These are phyloP conservation scores for Phlogophora meticulosa DNA, from an alignment of 2,888 invertebrate species.

Conservation along the genomic window DNA sequence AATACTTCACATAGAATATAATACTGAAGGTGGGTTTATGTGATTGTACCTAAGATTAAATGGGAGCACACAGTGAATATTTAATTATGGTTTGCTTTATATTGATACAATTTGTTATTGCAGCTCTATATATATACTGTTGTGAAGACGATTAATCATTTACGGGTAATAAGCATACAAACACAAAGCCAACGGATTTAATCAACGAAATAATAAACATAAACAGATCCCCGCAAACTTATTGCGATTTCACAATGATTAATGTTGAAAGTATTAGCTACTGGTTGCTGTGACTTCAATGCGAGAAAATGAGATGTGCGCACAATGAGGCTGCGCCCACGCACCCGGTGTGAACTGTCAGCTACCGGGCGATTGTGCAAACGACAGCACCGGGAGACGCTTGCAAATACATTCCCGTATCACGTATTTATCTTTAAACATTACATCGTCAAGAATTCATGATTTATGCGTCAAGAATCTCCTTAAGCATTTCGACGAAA, in stretches of 20 bases:
- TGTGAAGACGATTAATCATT: constrained; percentile 26
- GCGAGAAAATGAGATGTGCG: constrained; percentile 85
- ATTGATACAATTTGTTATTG: constrained; percentile 1
- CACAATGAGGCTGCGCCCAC: constrained; percentile 84
- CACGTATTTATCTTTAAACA: constrained; percentile 53
- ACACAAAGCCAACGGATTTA: constrained; percentile 5
- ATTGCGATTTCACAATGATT: constrained; percentile 74
- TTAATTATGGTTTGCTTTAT: neutral
- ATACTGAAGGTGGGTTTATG: neutral
- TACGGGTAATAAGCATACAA: constrained; percentile 1
- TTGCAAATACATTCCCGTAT: constrained; percentile 60
- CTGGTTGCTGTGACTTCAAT: constrained; percentile 81
- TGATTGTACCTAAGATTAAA: constrained; percentile 13
- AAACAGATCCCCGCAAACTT: constrained; percentile 63
- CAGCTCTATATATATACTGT: neutral
- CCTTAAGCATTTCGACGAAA: constrained; percentile 64
- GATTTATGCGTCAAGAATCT: constrained; percentile 60
- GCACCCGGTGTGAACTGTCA: constrained; percentile 78
- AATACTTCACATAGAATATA: constrained; percentile 40
- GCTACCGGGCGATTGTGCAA: constrained; percentile 79
- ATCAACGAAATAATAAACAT: constrained; percentile 32
- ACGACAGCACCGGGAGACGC: constrained; percentile 41
- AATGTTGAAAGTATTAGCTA: constrained; percentile 80
- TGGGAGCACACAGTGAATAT: neutral
- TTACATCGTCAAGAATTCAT: constrained; percentile 43